Evolutionary conservation across 1,140 invertebrate genomes (phyloP), one percentile per base, ranked within the genome.

Genomic region (Alviniconcha marisindica): DNA sequence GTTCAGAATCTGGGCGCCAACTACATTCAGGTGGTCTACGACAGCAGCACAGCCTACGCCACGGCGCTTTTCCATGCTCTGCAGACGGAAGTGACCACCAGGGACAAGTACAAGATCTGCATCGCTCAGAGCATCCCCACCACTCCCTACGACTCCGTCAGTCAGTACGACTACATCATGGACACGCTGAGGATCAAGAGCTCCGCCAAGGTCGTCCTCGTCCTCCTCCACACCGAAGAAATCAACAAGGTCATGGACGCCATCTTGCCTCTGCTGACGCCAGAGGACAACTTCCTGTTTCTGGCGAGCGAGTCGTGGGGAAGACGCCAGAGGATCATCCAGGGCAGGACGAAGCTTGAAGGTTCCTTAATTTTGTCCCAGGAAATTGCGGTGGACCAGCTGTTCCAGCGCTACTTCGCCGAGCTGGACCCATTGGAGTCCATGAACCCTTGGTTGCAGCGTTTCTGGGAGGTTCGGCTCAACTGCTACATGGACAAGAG

Each of bases 11-110:
- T 85, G 28, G 40, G 83, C 4, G 77, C 87, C 12, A 69, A 81
- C 28, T 87, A 87, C 66, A 82, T 89, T 3, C 89, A 90, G 69
- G 73, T 90, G n/a, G 63, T 88, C 3, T 84, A 83, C 76, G 82
- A 83, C 31, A 21, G 36, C 14, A 79, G 63, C 31, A 38, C 82
- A 0, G 87, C 85, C 60, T 86, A 86, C 33, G 81, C 79, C 33
- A 48, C 28, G 10, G 84, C 83, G 3, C 51, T 66, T 2, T 63
- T 83, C n/a, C 60, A 74, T 3, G 77, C 86, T 1, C 78, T 76
- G n/a, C 54, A 84, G 31, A 36, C 44, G 1, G 77, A 42, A 31
- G 10, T 60, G 31, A 36, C 81, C 2, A 44, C 7, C 7, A 60
- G 28, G 36, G 83, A 81, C 28, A 60, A 76, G 2, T 76, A 76